Evolutionary conservation across 2,888 invertebrate species (phyloP).

Genomic region (Patella caerulea): DNA sequence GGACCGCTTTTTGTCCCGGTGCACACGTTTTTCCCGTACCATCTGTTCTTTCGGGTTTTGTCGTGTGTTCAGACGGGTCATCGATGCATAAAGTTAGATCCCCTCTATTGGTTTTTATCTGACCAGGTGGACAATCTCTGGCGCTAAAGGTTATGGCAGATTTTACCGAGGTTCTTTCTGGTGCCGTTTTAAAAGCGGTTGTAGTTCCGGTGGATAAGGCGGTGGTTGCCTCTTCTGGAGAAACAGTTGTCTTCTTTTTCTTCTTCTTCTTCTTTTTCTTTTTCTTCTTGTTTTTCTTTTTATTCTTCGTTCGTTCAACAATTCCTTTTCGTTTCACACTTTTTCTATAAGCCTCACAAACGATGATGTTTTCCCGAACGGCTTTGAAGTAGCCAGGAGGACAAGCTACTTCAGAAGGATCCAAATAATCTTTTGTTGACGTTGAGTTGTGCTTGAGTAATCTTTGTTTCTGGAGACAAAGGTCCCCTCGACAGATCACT

Average conservation of each 20-base stretch:
- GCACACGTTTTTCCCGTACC: neutral
- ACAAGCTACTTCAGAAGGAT: slow-evolving; percentile 16
- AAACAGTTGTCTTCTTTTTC: neutral
- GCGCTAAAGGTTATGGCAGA: neutral
- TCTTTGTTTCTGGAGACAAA: slow-evolving; percentile 23
- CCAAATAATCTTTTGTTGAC: neutral
- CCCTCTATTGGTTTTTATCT: neutral
- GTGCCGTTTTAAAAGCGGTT: neutral
- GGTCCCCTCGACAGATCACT: slow-evolving; percentile 22
- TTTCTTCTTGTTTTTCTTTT: neutral
- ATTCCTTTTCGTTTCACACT: slow-evolving; percentile 14
- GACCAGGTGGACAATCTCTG: neutral
- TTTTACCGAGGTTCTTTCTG: neutral
- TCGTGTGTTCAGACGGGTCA: neutral
- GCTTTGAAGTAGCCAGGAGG: slow-evolving; percentile 16
- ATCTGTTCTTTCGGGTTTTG: neutral
- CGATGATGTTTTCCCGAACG: slow-evolving; percentile 14
- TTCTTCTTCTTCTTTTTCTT: neutral
- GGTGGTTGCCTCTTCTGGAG: neutral
- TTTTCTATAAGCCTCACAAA: slow-evolving; percentile 15
- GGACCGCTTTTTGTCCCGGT: neutral
- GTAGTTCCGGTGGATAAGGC: neutral
- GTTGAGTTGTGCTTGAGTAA: neutral
- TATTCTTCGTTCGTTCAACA: slow-evolving; percentile 2
- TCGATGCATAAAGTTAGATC: neutral